These are phyloP conservation scores for Epicauta chinensis DNA, from an alignment of 1,140 invertebrate species.

Conservation along the genomic window DNA sequence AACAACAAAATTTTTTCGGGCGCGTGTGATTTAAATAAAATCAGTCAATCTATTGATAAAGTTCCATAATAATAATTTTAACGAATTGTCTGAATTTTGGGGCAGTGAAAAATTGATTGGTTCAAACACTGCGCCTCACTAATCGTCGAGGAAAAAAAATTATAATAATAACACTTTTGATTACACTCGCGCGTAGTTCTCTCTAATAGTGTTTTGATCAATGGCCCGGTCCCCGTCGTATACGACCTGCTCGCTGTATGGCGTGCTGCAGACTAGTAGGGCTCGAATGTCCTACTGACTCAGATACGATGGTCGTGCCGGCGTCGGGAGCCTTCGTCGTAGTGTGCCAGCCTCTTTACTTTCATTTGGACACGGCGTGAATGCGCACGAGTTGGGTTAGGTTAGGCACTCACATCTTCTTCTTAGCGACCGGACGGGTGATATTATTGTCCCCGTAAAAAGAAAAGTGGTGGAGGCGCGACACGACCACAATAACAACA, in stretches of 20 bases:
- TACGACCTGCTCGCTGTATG: slow-evolving; percentile 14
- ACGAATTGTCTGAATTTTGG: too few relatives aligned
- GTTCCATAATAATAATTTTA: too few relatives aligned
- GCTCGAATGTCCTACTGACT: slow-evolving; percentile 45
- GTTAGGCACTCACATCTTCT: slow-evolving; percentile 17
- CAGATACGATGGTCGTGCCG: slow-evolving; percentile 39
- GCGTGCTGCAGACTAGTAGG: slow-evolving; percentile 21
- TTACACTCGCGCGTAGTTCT: slow-evolving; percentile 10
- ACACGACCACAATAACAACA: too few relatives aligned
- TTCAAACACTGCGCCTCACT: too few relatives aligned
- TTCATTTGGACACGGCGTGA: slow-evolving; percentile 44
- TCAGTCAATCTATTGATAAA: too few relatives aligned
- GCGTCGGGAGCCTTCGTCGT: slow-evolving; percentile 43
- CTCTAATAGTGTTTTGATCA: neutral
- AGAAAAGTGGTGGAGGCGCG: too few relatives aligned
- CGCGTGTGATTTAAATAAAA: too few relatives aligned
- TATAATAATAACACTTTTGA: too few relatives aligned
- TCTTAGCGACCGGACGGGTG: neutral
- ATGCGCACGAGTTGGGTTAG: slow-evolving; percentile 27
- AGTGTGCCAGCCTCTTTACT: slow-evolving; percentile 37
- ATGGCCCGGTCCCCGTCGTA: neutral
- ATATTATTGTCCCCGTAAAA: too few relatives aligned
- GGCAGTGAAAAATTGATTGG: too few relatives aligned
- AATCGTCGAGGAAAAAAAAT: too few relatives aligned
- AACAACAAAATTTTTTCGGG: too few relatives aligned